phyloP scores from a whole-genome alignment of 1,140 invertebrate species.

The Wiebesia pumilae region DNA sequence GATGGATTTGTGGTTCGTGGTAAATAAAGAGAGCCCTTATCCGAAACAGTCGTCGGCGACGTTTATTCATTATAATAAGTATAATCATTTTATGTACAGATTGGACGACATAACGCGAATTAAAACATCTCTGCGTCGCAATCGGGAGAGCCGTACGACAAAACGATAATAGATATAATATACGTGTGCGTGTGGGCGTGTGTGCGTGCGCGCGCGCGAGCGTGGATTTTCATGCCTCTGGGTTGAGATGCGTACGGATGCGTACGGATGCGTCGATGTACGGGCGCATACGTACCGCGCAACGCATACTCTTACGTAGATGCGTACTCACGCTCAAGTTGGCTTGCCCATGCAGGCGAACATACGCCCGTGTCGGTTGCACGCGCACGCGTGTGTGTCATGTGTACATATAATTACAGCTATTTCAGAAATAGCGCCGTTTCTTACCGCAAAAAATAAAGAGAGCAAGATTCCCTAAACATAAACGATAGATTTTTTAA shows the following conservation, averaged over 20 bases:
- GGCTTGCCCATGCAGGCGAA: too few relatives aligned
- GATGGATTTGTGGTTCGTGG: slow-evolving; percentile 7
- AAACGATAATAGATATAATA: slow-evolving; percentile 60
- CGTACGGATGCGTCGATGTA: background rate
- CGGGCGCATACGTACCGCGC: background rate
- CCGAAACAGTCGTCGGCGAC: slow-evolving; percentile 65
- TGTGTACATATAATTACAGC: slow-evolving; percentile 28
- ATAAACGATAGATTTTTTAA: slow-evolving; percentile 38
- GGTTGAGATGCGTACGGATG: background rate
- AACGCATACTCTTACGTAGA: too few relatives aligned
- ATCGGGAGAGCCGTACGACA: slow-evolving; percentile 53
- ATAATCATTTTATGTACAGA: slow-evolving; percentile 67
- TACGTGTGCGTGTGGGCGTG: slow-evolving; percentile 25
- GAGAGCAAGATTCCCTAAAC: slow-evolving; percentile 33
- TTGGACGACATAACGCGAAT: slow-evolving; percentile 56
- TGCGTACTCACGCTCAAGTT: background rate
- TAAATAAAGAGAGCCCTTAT: slow-evolving; percentile 48
- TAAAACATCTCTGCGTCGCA: slow-evolving; percentile 61
- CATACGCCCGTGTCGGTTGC: background rate
- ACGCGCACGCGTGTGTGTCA: background rate
- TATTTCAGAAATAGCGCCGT: slow-evolving; percentile 32
- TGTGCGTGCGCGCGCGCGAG: background rate
- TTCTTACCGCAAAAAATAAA: slow-evolving; percentile 26
- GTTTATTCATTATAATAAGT: slow-evolving; percentile 73
- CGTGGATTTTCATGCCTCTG: too few relatives aligned